phyloP scores from a whole-genome alignment of 1,140 invertebrate genomes.

The Pachypeltis micranthus region DNA sequence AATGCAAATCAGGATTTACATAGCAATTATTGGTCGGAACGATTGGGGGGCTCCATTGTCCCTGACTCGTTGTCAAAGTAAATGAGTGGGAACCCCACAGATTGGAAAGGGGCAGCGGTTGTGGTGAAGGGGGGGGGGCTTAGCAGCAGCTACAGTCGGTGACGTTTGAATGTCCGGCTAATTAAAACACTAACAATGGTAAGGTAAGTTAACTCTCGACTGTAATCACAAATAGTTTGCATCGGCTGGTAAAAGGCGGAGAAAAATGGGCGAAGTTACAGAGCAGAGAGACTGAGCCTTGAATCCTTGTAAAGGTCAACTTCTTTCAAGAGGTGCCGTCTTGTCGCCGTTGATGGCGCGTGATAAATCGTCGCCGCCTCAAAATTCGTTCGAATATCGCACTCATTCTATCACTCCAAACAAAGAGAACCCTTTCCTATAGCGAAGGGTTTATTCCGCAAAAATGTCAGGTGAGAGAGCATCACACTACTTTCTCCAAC shows the following conservation, averaged over 20 bases:
- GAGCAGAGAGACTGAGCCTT: background rate
- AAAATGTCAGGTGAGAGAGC: too few relatives aligned
- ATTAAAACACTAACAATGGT: conserved; percentile 8
- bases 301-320: background rate
- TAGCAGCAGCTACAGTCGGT: too few relatives aligned
- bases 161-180: conserved; percentile 7
- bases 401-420: too few relatives aligned
- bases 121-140: too few relatives aligned
- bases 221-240: conserved; percentile 1
- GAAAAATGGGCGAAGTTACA: background rate
- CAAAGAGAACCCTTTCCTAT: too few relatives aligned
- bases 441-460: too few relatives aligned
- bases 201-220: background rate
- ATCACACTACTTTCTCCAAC: too few relatives aligned
- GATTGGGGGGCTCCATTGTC: conserved; percentile 6
- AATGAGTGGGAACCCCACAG: background rate
- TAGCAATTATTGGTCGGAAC: background rate
- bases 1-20: conserved; percentile 9
- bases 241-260: background rate
- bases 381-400: too few relatives aligned
- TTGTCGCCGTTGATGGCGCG: too few relatives aligned
- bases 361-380: too few relatives aligned
- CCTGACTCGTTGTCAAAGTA: conserved; percentile 7
- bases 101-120: background rate
- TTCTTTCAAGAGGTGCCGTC: too few relatives aligned